A percentile compares a stretch with the other conserved stretches of the same genome.
These are phyloP conservation scores for Ctena decussata DNA, from an alignment of 2,888 invertebrate species.

Conservation along the genomic window DNA sequence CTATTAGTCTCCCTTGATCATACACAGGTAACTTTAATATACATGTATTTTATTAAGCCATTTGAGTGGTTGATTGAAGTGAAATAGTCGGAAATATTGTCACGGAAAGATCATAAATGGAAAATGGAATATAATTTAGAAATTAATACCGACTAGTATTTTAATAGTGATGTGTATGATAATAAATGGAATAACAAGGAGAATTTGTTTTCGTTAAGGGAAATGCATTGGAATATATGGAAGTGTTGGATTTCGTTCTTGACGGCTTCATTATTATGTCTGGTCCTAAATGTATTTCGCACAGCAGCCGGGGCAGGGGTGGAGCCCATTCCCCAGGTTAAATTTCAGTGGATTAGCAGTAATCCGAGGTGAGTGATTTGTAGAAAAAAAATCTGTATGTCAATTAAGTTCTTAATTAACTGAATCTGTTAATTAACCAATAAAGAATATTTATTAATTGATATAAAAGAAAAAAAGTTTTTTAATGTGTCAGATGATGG, in stretches of 20 bases:
- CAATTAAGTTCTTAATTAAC: too few species aligned
- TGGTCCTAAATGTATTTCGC: neutral
- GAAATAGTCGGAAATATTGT: neutral
- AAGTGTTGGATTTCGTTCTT: too few species aligned
- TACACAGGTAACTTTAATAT: conserved; percentile 7
- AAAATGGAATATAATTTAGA: neutral
- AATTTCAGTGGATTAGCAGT: neutral
- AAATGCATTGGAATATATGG: conserved; percentile 11
- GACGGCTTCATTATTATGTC: neutral
- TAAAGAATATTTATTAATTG: too few species aligned
- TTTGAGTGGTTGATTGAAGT: neutral
- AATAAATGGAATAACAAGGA: too few species aligned
- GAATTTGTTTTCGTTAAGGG: too few species aligned
- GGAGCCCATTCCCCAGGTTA: neutral
- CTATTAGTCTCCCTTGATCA: conserved; percentile 46
- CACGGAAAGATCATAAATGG: neutral
- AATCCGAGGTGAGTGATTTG: neutral
- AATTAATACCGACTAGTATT: neutral
- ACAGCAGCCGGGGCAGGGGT: neutral
- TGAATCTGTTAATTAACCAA: too few species aligned
- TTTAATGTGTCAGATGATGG: too few species aligned
- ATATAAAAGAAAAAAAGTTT: too few species aligned
- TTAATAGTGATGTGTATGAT: neutral
- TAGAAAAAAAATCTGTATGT: too few species aligned
- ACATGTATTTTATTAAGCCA: conserved; percentile 31